Evolutionary conservation across 2,888 invertebrate species (phyloP).

Genomic region (Perdita meconis): DNA sequence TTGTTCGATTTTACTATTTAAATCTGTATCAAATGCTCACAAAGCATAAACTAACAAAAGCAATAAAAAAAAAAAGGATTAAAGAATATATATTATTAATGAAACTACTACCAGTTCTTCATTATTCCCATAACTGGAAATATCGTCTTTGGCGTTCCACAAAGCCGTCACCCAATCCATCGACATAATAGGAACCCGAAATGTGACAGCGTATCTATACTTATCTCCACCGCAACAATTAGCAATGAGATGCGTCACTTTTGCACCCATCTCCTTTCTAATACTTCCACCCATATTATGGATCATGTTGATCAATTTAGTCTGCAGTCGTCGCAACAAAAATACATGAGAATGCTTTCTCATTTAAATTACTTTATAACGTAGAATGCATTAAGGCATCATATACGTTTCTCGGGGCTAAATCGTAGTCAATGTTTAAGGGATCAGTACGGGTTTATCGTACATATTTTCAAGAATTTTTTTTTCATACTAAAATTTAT

Average conservation of each 20-base stretch:
- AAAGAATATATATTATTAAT: constrained; percentile 8
- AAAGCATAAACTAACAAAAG: not conserved
- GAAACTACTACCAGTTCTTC: constrained; percentile 87
- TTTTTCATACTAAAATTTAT: too few relatives aligned
- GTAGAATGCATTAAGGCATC: not conserved
- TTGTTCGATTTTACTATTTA: not conserved
- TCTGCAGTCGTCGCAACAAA: constrained; percentile 85
- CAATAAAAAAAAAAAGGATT: constrained; percentile 19
- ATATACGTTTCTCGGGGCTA: too few relatives aligned
- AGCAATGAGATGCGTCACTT: constrained; percentile 97
- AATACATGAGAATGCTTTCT: constrained; percentile 2
- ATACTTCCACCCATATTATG: constrained; percentile 99
- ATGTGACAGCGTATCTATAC: constrained; percentile 96
- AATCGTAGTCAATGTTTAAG: too few relatives aligned
- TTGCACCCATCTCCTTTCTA: constrained; percentile 94
- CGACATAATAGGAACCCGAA: constrained; percentile 94
- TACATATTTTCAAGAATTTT: too few relatives aligned
- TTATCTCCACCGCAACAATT: constrained; percentile 95
- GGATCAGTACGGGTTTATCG: too few relatives aligned
- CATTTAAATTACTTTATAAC: not conserved
- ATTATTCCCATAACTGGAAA: constrained; percentile 89
- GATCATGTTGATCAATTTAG: constrained; percentile 93
- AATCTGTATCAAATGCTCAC: not conserved
- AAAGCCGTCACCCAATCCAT: constrained; percentile 94
- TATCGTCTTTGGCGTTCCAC: constrained; percentile 92